Percentiles rank a stretch among this genome's conserved stretches.
These are phyloP conservation scores for Gortyna flavago DNA, from an alignment of 2,888 invertebrate genomes.

Conservation along the genomic window DNA sequence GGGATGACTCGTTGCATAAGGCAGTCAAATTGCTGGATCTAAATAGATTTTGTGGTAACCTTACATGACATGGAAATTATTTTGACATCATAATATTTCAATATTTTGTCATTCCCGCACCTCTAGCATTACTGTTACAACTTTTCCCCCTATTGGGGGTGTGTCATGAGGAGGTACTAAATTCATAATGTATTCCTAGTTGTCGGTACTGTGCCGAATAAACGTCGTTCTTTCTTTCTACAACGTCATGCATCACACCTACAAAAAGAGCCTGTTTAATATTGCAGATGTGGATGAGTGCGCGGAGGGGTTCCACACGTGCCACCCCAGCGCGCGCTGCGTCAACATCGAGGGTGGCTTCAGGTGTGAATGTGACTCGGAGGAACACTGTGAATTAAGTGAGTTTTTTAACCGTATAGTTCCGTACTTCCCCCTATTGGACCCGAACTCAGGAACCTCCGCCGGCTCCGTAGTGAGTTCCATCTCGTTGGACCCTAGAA, in stretches of 20 bases:
- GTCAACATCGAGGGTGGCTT: constrained; percentile 95
- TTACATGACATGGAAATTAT: neutral
- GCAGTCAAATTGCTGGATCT: neutral
- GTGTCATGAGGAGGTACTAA: neutral
- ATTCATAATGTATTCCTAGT: neutral
- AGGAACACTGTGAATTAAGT: constrained; percentile 92
- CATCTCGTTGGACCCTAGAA: neutral
- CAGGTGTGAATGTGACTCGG: constrained; percentile 92
- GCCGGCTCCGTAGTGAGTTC: neutral
- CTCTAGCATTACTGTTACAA: neutral
- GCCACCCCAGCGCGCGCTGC: constrained; percentile 94
- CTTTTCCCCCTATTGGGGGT: no score
- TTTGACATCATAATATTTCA: neutral
- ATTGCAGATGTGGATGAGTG: constrained; percentile 95
- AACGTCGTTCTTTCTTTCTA: neutral
- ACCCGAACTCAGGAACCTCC: neutral
- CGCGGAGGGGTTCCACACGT: constrained; percentile 93
- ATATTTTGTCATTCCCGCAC: neutral
- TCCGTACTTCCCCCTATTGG: neutral
- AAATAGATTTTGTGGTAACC: neutral
- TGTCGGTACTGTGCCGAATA: neutral
- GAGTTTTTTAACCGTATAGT: constrained; percentile 66
- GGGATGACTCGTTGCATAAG: neutral
- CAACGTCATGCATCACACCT: neutral
- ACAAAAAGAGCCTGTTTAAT: neutral